Percentiles rank a stretch among this genome's conserved stretches.
Conservation (phyloP, 2,888 invertebrate species). For the Nymphalis urticae region DNA sequence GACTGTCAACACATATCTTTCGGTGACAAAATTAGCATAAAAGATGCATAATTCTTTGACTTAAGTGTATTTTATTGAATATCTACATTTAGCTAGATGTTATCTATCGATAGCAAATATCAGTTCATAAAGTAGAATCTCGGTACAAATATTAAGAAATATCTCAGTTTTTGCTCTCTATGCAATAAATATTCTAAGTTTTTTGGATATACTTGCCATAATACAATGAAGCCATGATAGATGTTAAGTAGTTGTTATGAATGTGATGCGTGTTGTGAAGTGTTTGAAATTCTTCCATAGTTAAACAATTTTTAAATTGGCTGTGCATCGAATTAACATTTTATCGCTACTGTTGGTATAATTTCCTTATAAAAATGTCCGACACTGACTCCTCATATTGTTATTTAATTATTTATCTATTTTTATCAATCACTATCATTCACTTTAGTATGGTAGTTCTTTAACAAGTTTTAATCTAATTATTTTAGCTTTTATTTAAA, state of each 20-base stretch:
- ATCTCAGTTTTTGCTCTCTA: slow-evolving; percentile 8
- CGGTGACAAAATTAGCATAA: neutral
- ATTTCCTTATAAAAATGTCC: neutral
- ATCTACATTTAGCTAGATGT: neutral
- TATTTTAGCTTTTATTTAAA: neutral
- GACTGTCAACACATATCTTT: slow-evolving; percentile 6
- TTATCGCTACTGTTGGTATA: neutral
- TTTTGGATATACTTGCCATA: slow-evolving; percentile 27
- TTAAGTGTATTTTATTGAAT: neutral
- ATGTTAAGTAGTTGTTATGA: slow-evolving; percentile 22
- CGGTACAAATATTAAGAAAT: neutral
- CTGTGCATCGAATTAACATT: slow-evolving; percentile 8
- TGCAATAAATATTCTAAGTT: neutral
- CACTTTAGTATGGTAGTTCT: slow-evolving; percentile 7
- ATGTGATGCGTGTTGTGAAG: slow-evolving; percentile 19
- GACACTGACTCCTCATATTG: neutral
- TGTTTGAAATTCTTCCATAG: slow-evolving; percentile 17
- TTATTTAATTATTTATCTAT: neutral
- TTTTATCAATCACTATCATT: neutral
- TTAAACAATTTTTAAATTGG: slow-evolving; percentile 15
- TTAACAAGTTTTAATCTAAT: neutral
- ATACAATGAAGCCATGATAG: slow-evolving; percentile 21
- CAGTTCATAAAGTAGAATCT: neutral
- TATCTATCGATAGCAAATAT: neutral
- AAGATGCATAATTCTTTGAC: neutral